Evolutionary conservation across 1,140 invertebrate genomes (phyloP), one percentile per base, ranked within the genome.

Genomic region (Drosophila tropicalis): DNA sequence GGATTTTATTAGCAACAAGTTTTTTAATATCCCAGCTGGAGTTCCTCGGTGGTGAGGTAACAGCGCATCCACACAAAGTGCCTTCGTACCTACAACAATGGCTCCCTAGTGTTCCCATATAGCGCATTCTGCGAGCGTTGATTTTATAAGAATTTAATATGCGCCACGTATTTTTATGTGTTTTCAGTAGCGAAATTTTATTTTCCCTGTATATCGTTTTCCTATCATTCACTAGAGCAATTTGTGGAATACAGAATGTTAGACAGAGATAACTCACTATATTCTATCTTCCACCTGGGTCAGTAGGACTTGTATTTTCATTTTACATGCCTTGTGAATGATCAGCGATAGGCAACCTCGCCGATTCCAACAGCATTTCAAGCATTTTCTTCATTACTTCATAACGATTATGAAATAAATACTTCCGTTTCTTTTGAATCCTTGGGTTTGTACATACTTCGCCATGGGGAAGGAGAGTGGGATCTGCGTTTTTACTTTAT

Each of bases 71-170:
- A 13, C 17, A 71, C 73, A 70, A 79, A 83, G 82, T 76, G 68
- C 58, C 72, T 60, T 76, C 65, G 62, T 79, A 67, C 67, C 68
- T 74, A 78, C 57, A 89, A 87, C 84, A 87, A 87, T 89, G 69
- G 84, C 76, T 62, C 62, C 66, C 72, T 73, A 76, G 76, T 76
- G 61, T 68, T 55, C 72, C 41, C 55, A 66, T 71, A 65, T 56
- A 69, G 72, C 72, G 69, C 62, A 82, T 79, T 81, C 80, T 25
- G 54, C 22, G 58, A 76, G 63, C 32, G 56, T 76, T 60, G 84
- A 83, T 83, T 89, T 79, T 89, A 78, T 83, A 89, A 84, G 84
- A 89, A 89, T 87, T 87, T 87, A 87, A 87, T 87, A 87, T 89
- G 76, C 84, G 80, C 84, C 83, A 67, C 62, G 83, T 71, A 87